These are phyloP conservation scores for Megalonaias nervosa DNA, from an alignment of 1,140 invertebrate species.

Conservation along the genomic window DNA sequence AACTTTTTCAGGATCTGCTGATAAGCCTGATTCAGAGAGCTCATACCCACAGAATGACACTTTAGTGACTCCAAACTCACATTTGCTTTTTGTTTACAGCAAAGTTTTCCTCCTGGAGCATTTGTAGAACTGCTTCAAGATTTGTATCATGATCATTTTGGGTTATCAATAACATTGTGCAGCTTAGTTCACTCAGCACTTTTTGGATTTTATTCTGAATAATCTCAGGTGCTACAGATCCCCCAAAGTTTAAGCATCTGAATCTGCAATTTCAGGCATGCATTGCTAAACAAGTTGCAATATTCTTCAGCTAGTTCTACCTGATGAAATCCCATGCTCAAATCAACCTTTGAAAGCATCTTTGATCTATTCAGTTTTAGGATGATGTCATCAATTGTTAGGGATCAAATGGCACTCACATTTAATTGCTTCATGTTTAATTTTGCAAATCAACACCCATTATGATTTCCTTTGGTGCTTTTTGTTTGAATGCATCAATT, in stretches of 20 bases:
- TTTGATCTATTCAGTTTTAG: conserved; percentile 31
- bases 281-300: conserved; percentile 17
- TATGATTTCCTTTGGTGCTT: conserved; percentile 13
- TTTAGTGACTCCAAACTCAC: conserved; percentile 24
- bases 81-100: conserved; percentile 29
- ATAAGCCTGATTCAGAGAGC: conserved; percentile 36
- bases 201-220: conserved; percentile 26
- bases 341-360: conserved; percentile 43
- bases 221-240: conserved; percentile 24
- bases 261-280: conserved; percentile 14
- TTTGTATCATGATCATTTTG: conserved; percentile 20
- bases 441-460: conserved; percentile 41
- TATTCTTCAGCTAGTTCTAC: conserved; percentile 30
- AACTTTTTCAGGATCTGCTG: conserved; percentile 55
- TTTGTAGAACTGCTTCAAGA: conserved; percentile 13
- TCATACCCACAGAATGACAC: conserved; percentile 39
- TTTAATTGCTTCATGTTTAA: conserved; percentile 32
- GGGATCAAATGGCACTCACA: conserved; percentile 29
- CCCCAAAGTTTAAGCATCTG: conserved; percentile 28
- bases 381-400: conserved; percentile 42
- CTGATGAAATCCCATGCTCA: conserved; percentile 47
- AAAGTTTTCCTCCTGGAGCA: conserved; percentile 23
- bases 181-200: conserved; percentile 2
- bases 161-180: conserved; percentile 24
- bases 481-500: conserved; percentile 42